Percentiles rank a stretch among this genome's conserved stretches.
phyloP scores from a whole-genome alignment of 1,140 invertebrate genomes.

The Campoletis sonorensis region DNA sequence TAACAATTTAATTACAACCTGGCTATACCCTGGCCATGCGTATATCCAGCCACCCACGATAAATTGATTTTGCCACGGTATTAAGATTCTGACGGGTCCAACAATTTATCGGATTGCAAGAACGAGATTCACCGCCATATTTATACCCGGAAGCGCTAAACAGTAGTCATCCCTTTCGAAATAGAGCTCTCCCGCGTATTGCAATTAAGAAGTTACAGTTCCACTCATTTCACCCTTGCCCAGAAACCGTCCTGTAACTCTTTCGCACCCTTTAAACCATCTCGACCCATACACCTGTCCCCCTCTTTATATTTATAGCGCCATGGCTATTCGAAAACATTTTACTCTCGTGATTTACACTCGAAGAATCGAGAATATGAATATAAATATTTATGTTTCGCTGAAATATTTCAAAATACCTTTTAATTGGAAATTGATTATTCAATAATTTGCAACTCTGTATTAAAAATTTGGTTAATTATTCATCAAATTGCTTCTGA shows the following conservation, averaged over 20 bases:
- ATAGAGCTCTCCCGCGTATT: slow-evolving; percentile 65
- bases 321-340: no score
- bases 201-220: slow-evolving; percentile 72
- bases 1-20: slow-evolving; percentile 77
- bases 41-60: slow-evolving; percentile 76
- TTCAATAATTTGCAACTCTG: background rate
- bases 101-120: slow-evolving; percentile 69
- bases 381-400: background rate
- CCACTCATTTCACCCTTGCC: slow-evolving; percentile 44
- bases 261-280: background rate
- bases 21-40: slow-evolving; percentile 65
- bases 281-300: background rate
- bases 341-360: no score
- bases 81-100: slow-evolving; percentile 67
- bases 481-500: background rate
- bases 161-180: slow-evolving; percentile 70
- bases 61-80: slow-evolving; percentile 77
- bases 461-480: no score
- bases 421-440: no score
- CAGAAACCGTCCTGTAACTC: background rate
- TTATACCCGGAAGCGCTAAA: slow-evolving; percentile 69
- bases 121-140: slow-evolving; percentile 15
- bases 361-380: no score
- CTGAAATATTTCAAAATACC: background rate
- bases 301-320: no score